Evolutionary conservation across 1,140 invertebrate species (phyloP).

Genomic region (Caenorhabditis inopinata): DNA sequence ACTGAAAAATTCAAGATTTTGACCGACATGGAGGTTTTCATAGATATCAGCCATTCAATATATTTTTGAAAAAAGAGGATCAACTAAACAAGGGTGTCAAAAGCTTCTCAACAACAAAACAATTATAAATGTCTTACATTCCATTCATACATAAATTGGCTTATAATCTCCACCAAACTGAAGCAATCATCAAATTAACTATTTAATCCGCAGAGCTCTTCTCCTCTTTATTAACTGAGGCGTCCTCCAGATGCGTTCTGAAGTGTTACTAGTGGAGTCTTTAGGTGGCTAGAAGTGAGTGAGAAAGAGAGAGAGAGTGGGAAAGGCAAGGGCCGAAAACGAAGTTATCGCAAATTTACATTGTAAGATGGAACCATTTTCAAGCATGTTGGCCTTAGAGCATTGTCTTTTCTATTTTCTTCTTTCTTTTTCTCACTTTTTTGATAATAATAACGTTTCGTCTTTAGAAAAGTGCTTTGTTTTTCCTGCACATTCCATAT

Average conservation of each 20-base stretch:
- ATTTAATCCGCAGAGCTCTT: slow-evolving; percentile 2
- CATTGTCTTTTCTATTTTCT: slow-evolving; percentile 3
- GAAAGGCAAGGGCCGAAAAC: neutral
- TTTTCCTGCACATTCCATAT: neutral
- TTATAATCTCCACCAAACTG: neutral
- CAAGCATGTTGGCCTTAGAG: neutral
- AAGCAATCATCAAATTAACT: slow-evolving; percentile 7
- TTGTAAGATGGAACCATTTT: slow-evolving; percentile 23
- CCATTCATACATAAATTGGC: slow-evolving; percentile 17
- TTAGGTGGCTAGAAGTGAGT: neutral
- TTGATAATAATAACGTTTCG: neutral
- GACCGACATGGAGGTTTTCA: too few species aligned
- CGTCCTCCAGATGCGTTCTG: slow-evolving; percentile 7
- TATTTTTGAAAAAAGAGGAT: too few species aligned
- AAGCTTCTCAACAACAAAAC: neutral
- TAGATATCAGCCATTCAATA: too few species aligned
- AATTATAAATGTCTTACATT: neutral
- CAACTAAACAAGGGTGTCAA: neutral
- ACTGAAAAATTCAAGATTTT: too few species aligned
- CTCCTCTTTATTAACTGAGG: slow-evolving; percentile 31
- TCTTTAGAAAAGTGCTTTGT: neutral
- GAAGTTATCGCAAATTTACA: slow-evolving; percentile 33
- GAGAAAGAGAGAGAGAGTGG: too few species aligned
- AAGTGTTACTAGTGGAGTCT: neutral
- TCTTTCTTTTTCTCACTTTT: neutral